These are phyloP conservation scores for Sander lucioperca DNA, from an alignment of 2,113 vertebrate species.

Conservation along the genomic window DNA sequence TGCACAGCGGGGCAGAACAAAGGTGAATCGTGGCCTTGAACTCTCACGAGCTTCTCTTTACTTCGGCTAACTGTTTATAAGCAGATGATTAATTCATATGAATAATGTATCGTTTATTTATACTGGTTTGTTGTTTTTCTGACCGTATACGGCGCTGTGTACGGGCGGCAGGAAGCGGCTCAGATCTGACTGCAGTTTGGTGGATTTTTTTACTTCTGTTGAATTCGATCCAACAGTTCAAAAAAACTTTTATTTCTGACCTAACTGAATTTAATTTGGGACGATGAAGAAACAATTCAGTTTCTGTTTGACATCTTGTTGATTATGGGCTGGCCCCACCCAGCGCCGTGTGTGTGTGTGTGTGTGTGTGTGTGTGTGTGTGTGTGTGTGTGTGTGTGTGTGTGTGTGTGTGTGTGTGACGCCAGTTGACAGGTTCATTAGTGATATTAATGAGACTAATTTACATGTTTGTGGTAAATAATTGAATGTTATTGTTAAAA, in stretches of 20 bases:
- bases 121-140: not conserved
- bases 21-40: fast-evolving
- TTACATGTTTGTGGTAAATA: no score
- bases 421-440: no score
- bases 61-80: not conserved
- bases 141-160: not conserved
- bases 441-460: no score
- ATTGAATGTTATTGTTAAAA: no score
- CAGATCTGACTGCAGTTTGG: not conserved
- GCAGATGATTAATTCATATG: fast-evolving
- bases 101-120: not conserved
- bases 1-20: not conserved
- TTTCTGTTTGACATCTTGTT: no score
- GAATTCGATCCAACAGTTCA: not conserved
- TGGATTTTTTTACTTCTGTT: not conserved
- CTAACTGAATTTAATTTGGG: no score
- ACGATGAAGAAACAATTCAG: no score
- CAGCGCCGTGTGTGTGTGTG: no score
- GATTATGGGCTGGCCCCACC: no score
- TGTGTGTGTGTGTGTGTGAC: no score
- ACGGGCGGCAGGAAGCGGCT: not conserved
- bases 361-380: no score
- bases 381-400: no score
- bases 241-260: not conserved
- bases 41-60: not conserved